Conservation (phyloP, 2,113 vertebrate species). For the Notarius quadriscutis region DNA sequence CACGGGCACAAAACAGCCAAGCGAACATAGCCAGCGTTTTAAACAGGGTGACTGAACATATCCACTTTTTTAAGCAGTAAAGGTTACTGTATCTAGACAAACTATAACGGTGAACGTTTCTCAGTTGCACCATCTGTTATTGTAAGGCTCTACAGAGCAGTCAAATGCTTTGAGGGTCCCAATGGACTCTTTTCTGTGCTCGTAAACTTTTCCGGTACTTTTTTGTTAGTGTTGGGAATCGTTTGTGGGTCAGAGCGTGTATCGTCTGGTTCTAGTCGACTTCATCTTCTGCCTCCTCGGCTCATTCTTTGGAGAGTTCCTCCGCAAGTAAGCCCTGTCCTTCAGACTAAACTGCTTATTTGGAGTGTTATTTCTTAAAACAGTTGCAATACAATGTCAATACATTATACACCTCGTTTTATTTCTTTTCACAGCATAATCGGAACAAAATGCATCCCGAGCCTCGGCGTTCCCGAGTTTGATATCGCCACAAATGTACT, state of each 20-base stretch:
- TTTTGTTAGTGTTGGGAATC: conserved; percentile 89
- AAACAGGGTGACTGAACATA: too few species aligned
- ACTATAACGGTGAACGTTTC: too few species aligned
- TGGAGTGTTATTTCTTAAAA: background rate
- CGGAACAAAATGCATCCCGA: conserved; percentile 71
- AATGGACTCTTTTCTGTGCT: background rate
- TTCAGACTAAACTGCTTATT: background rate
- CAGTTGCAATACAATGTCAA: background rate
- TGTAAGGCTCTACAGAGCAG: too few species aligned
- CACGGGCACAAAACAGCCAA: too few species aligned
- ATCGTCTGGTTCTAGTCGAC: conserved; percentile 87
- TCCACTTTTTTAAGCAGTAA: too few species aligned
- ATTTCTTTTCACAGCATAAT: conserved; percentile 75
- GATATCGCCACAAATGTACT: conserved; percentile 92
- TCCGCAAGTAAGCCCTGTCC: conserved; percentile 79
- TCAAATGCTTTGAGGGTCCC: background rate
- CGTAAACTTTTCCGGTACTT: background rate
- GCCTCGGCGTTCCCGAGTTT: conserved; percentile 84
- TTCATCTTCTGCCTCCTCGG: conserved; percentile 88
- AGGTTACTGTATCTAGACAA: too few species aligned
- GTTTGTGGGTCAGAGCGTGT: conserved; percentile 87
- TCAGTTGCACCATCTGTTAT: too few species aligned
- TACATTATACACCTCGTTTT: background rate
- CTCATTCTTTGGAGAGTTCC: conserved; percentile 91
- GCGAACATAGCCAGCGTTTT: too few species aligned